Evolutionary conservation across 2,113 vertebrate species (phyloP).

Genomic region (Perccottus glenii): DNA sequence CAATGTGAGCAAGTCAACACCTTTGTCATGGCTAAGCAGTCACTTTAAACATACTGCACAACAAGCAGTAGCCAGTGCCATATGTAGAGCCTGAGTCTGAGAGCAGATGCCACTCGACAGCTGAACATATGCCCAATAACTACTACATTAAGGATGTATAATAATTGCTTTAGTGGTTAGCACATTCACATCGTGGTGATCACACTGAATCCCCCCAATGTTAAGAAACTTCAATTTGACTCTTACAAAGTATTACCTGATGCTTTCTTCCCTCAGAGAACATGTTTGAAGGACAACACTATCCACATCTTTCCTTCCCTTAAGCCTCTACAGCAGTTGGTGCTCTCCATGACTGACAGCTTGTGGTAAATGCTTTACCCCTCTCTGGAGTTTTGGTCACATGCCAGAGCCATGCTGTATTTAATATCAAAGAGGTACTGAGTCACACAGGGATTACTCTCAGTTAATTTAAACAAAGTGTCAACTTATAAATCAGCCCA

Average conservation of each 20-base stretch:
- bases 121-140: slow-evolving; percentile 41
- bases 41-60: slow-evolving; percentile 25
- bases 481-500: slow-evolving; percentile 34
- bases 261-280: slow-evolving; percentile 8
- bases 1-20: slow-evolving; percentile 35
- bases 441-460: slow-evolving; percentile 47
- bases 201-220: not conserved
- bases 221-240: not conserved
- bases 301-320: not conserved
- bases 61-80: slow-evolving; percentile 12
- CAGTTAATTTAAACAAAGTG: slow-evolving; percentile 33
- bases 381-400: slow-evolving; percentile 19
- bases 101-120: slow-evolving; percentile 57
- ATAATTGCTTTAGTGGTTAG: slow-evolving; percentile 27
- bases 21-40: slow-evolving; percentile 24
- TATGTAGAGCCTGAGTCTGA: slow-evolving; percentile 9
- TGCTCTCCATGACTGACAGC: slow-evolving; percentile 28
- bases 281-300: slow-evolving; percentile 9
- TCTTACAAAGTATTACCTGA: slow-evolving; percentile 9
- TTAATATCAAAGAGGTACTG: slow-evolving; percentile 21
- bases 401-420: slow-evolving; percentile 15
- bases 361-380: slow-evolving; percentile 19
- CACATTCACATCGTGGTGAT: slow-evolving; percentile 22
- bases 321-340: slow-evolving; percentile 15
- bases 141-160: slow-evolving; percentile 50